Evolutionary conservation across 2,888 invertebrate species (phyloP).

Genomic region (Melieria omissa): DNA sequence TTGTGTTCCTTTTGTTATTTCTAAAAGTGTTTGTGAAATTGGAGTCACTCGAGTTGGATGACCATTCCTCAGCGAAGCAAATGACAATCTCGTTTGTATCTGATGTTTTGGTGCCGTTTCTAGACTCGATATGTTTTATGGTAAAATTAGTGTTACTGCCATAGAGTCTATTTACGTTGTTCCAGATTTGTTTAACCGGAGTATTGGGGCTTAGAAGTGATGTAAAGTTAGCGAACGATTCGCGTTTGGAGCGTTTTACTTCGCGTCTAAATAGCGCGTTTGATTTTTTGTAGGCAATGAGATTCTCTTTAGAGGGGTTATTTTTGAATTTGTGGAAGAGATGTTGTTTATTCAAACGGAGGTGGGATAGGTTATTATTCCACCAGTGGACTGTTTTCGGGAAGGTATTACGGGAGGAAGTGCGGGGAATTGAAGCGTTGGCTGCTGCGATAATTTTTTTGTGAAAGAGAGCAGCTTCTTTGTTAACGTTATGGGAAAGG

Average conservation of each 20-base stretch:
- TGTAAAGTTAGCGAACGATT: neutral
- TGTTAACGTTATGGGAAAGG: neutral
- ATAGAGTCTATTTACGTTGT: conserved; percentile 14
- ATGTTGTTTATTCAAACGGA: conserved; percentile 17
- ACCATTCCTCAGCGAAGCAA: conserved; percentile 10
- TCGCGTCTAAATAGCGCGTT: conserved; percentile 24
- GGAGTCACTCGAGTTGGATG: neutral
- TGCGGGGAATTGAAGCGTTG: neutral
- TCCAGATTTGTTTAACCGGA: conserved; percentile 7
- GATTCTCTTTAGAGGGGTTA: conserved; percentile 6
- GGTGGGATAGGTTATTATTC: conserved; percentile 10
- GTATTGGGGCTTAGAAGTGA: neutral
- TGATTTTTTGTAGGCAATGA: conserved; percentile 18
- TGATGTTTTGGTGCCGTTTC: too few relatives aligned
- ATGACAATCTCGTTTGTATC: conserved; percentile 3
- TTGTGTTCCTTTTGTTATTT: neutral
- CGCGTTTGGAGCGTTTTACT: conserved; percentile 12
- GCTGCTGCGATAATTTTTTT: conserved; percentile 2
- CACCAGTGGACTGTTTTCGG: conserved; percentile 15
- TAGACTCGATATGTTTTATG: neutral
- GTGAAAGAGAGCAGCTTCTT: neutral
- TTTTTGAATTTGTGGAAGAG: conserved; percentile 9
- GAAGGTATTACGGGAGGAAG: too few relatives aligned
- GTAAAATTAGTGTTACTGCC: neutral
- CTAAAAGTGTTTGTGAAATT: neutral